Base-by-base conservation (phyloP, 2,113 vertebrate genomes). In the Gnathonemus echidnorhynchus region DNA sequence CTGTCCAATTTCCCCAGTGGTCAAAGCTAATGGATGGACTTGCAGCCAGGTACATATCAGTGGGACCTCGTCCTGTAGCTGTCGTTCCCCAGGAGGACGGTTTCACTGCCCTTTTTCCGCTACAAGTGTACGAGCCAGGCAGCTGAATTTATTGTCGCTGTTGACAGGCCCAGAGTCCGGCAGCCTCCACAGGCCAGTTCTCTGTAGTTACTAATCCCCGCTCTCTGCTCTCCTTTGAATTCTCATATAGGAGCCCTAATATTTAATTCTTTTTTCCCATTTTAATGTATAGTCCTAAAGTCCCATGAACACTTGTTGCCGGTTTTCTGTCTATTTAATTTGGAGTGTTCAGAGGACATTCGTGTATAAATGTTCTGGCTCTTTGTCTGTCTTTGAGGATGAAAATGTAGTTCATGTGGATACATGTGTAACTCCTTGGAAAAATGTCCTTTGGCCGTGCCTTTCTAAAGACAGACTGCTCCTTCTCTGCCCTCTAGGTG, bases 401-500 rank as follows among this genome's bases (percentile, higher is more conserved):
- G 46, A 66, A 50, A 49, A 13, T 52, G n/a, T 35, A 53, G 27
- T 88, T 46, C 50, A 53, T 2, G 7, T 39, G 77, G 11, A 48
- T 27, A 39, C 46, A 46, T 46, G 9, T 27, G 17, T 13, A 70
- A 24, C 45, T 19, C 35, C 35, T 77, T 48, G 83, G 83, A 5
- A 3, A 53, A 27, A 17, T 74, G 39, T 48, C 11, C 21, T n/a
- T 35, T 31, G n/a, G 5, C 27, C 1, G 1, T 3, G 9, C 8
- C 11, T 9, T 27, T 17, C 50, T 84, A 39, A 27, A 45, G 35
- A 3, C 13, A 10, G 10, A 87, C 46, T 1, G 19, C 15, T 21
- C 3, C 31, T 45, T 0, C 15, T 31, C 45, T 90, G 74, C 19
- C 11, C 56, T 24, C 87, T 93, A 97, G 96, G 91, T 92, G 91